Evolutionary conservation across 2,797 vertebrate species (phyloP).

Genomic region (Rhinophrynus dorsalis): DNA sequence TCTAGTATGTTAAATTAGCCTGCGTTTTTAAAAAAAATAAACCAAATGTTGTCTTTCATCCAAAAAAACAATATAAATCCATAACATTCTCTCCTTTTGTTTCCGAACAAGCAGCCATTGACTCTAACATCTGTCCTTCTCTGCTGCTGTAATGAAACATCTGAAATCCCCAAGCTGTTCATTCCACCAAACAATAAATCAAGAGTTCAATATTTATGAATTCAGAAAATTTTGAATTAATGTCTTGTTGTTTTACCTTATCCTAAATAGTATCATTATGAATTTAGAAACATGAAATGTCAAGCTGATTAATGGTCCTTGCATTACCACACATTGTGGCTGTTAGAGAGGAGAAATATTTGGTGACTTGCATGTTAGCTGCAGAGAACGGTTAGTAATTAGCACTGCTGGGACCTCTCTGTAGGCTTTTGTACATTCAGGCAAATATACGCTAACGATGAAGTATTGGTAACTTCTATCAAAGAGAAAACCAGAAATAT

Average conservation of each 20-base stretch:
- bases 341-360: slow-evolving; percentile 11
- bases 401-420: slow-evolving; percentile 4
- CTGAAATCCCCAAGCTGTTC: slow-evolving; percentile 32
- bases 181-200: slow-evolving; percentile 41
- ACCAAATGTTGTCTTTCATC: no score
- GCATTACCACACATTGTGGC: slow-evolving; percentile 5
- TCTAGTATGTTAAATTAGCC: no score
- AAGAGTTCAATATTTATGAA: slow-evolving; percentile 43
- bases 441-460: slow-evolving; percentile 6
- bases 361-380: slow-evolving; percentile 10
- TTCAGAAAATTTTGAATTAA: slow-evolving; percentile 38
- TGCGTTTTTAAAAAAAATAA: no score
- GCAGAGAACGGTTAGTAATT: slow-evolving; percentile 31
- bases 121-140: slow-evolving; percentile 34
- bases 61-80: neutral
- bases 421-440: neutral
- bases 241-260: slow-evolving; percentile 44
- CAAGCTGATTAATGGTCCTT: slow-evolving; percentile 41
- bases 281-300: slow-evolving; percentile 28
- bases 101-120: slow-evolving; percentile 33
- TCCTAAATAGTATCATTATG: slow-evolving; percentile 40
- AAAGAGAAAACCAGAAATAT: neutral
- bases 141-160: slow-evolving; percentile 16
- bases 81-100: slow-evolving; percentile 18
- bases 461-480: slow-evolving; percentile 1